Base-by-base conservation (phyloP, 2,888 invertebrate species). In the Drosophila mimetica region DNA sequence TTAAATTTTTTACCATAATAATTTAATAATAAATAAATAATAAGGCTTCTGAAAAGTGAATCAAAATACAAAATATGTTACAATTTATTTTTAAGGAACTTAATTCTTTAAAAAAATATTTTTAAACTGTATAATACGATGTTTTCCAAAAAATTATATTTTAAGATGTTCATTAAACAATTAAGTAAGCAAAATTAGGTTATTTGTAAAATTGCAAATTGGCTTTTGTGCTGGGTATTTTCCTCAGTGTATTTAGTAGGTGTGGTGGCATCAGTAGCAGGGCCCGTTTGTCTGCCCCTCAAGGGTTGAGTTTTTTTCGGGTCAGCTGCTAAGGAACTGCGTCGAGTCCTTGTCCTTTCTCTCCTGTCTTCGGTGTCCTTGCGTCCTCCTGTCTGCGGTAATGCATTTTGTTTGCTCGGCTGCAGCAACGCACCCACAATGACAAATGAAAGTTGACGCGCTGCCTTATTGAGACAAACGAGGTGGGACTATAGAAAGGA, bases 321-420 rank as follows among this genome's bases (percentile, higher is more conserved):
- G 88, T 86, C 88, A 82, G 71, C 69, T 83, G 75, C 75, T 67
- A 84, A 88, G 87, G 67, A 87, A 73, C 76, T 87, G 79, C 61
- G 58, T 71, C 71, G 77, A 87, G 78, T 69, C 70, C 57, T 46
- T 67, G 55, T 53, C 41, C 22, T 48, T 46, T 64, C 50, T 53
- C 52, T 66, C 69, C 34, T 58, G 70, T 60, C 59, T 70, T 60
- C 61, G 46, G 52, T 60, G 63, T 66, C 44, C 44, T 50, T 41
- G 57, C 28, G 55, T 54, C 44, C 44, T 50, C 41, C 53, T 36
- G 55, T 54, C 48, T 46, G 32, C 44, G 53, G 69, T 88, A 88
- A 88, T 88, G 87, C 87, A 86, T 88, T 88, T 84, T 77, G 85
- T 87, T 84, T 86, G 89, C 83, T 82, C 74, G 82, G 67, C 41